A percentile compares a stretch with the other conserved stretches of the same genome.
Conservation (phyloP, 2,797 vertebrate species). For the Phalloptychus januarius region DNA sequence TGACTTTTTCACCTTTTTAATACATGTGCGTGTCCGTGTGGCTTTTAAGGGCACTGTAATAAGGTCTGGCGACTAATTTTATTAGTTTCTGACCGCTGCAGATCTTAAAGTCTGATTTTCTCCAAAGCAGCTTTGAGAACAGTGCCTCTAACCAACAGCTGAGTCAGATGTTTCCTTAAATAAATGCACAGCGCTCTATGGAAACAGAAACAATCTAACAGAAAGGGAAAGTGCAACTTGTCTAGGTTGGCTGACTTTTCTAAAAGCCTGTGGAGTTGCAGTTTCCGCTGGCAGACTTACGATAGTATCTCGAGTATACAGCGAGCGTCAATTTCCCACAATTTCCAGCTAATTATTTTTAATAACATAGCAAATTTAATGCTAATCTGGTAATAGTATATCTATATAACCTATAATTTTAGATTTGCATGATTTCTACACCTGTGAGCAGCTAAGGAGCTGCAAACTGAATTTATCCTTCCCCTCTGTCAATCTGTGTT, state of each 20-base stretch:
- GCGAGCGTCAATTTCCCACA: conserved; percentile 15
- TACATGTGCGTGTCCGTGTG: conserved; percentile 21
- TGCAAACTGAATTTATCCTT: conserved; percentile 6
- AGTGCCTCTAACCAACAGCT: conserved; percentile 48
- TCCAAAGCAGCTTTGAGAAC: conserved; percentile 40
- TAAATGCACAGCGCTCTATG: conserved; percentile 45
- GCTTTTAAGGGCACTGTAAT: conserved; percentile 41
- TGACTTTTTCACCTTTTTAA: conserved; percentile 63
- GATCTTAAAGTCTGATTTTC: conserved; percentile 50
- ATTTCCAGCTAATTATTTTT: conserved; percentile 29
- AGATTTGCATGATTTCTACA: not conserved
- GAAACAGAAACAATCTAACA: conserved; percentile 53
- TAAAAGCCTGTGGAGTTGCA: conserved; percentile 11
- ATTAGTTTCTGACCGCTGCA: conserved; percentile 57
- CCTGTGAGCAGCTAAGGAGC: too few species aligned
- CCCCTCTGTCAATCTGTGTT: conserved; percentile 22
- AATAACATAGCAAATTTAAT: conserved; percentile 29
- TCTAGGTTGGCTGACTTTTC: conserved; percentile 31
- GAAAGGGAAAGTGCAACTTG: conserved; percentile 41
- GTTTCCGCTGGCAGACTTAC: conserved; percentile 6
- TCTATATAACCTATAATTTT: not conserved
- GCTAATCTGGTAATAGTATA: not conserved
- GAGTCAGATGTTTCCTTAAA: conserved; percentile 69
- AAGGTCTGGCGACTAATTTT: conserved; percentile 49
- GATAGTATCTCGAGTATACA: conserved; percentile 38